Evolutionary conservation across 2,888 invertebrate genomes (phyloP), one percentile per base, ranked within the genome.

Genomic region (Choristoneura rosaceana): DNA sequence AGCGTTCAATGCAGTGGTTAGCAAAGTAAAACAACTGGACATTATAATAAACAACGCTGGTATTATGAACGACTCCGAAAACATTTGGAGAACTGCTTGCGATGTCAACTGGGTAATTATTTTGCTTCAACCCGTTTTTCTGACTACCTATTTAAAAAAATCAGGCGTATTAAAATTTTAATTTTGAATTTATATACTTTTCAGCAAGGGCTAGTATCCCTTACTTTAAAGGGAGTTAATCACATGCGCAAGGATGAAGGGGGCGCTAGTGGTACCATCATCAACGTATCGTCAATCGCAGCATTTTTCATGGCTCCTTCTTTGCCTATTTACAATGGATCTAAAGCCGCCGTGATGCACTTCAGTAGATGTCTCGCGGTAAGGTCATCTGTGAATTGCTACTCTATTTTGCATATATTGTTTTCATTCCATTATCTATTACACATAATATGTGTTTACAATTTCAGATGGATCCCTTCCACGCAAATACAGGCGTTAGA

Each of bases 301-400:
- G 90, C 88, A 0, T 75, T 90, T 50, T 87, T 86, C 78, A 87
- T 89, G 3, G 83, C 87, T 80, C 87, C 86, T 55, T 77, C 87
- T 52, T 82, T 90, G 69, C 90, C 90, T 0, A 81, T 90, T 0
- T 90, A 90, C 76, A 86, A 87, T 1, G 84, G 89, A 4, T 86
- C 90, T 12, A 90, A 90, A 74, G 87, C 86, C n/a, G 90, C 88
- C 59, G 86, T 90, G 15, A 82, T 90, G 4, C 87, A 89, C 76
- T 90, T 90, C 70, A 89, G 89, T 0, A 82, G 88, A 4, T 87
- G 88, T 45, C 76, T 90, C 66, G 87, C 87, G 47, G 90, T 90
- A 78, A 80, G 82, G 17, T 8, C 9, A 52, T 55, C 38, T 41
- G 0, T 41, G 7, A 5, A 41, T 9, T 41, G 41, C 41, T 41